Evolutionary conservation across 2,797 vertebrate species (phyloP).

Genomic region (Toxotes lorentzi): DNA sequence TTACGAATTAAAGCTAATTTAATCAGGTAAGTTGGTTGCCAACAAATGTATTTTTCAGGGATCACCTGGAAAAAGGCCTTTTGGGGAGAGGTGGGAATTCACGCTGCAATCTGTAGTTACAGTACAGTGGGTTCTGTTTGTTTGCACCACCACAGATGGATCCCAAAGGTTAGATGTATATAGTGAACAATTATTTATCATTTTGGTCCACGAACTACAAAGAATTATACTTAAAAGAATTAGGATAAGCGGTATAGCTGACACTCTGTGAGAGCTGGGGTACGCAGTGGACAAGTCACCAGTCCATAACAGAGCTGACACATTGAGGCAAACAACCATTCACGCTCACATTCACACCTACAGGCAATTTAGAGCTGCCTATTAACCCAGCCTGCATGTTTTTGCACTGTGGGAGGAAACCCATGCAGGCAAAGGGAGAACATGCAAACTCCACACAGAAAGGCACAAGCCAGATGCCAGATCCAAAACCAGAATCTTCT

Average conservation of each 20-base stretch:
- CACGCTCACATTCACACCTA: too few species aligned
- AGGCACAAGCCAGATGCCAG: not conserved
- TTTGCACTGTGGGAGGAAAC: not conserved
- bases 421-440: not conserved
- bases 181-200: not conserved
- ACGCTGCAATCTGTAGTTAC: not conserved
- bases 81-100: not conserved
- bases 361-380: too few species aligned
- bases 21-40: not conserved
- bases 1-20: slow-evolving; percentile 45
- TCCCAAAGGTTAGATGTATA: not conserved
- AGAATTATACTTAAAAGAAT: not conserved
- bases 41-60: slow-evolving; percentile 5
- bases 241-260: too few species aligned
- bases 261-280: too few species aligned
- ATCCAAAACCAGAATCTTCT: not conserved
- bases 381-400: not conserved
- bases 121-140: not conserved
- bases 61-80: not conserved
- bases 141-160: not conserved
- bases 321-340: too few species aligned
- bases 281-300: too few species aligned
- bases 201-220: not conserved
- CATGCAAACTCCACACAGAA: not conserved
- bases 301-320: too few species aligned